phyloP scores from a whole-genome alignment of 37 sponge, comb jelly and placozoan species.

The Cliona cf. orientalis region DNA sequence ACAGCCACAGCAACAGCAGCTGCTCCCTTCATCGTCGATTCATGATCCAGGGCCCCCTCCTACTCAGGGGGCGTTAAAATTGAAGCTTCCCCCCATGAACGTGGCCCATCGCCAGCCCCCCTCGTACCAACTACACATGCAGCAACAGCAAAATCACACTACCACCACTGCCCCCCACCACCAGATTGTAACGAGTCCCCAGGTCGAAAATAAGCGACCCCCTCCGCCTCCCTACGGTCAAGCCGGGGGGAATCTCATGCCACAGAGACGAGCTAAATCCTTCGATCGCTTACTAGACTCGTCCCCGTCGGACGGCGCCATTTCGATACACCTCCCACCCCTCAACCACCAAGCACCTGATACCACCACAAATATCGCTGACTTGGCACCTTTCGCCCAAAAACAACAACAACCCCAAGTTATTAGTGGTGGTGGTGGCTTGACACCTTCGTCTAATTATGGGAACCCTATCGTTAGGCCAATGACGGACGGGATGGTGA shows the following conservation, averaged over 20 bases:
- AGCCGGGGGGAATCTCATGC: not conserved
- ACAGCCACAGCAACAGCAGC: not conserved
- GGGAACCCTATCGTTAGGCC: constrained; percentile 6
- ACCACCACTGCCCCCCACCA: not conserved
- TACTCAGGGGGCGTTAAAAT: not conserved
- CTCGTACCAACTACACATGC: constrained; percentile 18
- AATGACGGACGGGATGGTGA: constrained; percentile 29
- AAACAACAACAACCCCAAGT: too few species aligned
- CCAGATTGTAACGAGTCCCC: too few species aligned
- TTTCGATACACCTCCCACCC: constrained; percentile 2
- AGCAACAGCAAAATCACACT: too few species aligned
- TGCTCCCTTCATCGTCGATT: not conserved
- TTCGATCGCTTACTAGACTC: constrained; percentile 32
- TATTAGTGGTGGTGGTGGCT: too few species aligned
- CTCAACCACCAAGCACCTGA: constrained; percentile 2
- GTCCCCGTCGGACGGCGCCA: not conserved
- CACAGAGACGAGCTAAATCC: constrained; percentile 23
- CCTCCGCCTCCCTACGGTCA: constrained; percentile 11
- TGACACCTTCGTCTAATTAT: too few species aligned
- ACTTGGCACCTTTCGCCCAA: too few species aligned
- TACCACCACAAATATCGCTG: too few species aligned
- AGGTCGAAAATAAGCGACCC: too few species aligned
- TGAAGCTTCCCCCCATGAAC: not conserved
- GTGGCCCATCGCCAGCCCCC: constrained; percentile 16
- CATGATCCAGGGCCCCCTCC: not conserved